These are phyloP conservation scores for Graphium colonna DNA, from an alignment of 2,888 invertebrate species.

Conservation along the genomic window DNA sequence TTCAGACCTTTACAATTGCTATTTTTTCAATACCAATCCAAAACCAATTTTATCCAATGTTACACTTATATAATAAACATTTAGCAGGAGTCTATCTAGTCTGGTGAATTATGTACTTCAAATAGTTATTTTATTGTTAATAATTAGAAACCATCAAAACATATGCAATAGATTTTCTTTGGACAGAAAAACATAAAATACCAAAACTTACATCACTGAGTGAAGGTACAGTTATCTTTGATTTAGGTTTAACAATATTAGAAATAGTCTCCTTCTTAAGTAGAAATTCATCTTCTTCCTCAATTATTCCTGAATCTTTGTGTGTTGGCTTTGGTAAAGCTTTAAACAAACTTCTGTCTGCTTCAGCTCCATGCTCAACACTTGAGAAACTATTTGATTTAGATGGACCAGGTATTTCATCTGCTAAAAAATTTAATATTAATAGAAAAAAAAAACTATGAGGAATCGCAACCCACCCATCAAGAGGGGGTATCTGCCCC, in stretches of 20 bases:
- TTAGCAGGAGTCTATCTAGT: too few relatives aligned
- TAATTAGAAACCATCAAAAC: too few relatives aligned
- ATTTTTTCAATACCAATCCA: too few relatives aligned
- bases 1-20: too few relatives aligned
- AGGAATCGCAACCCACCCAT: too few relatives aligned
- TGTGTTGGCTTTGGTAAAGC: conserved; percentile 73
- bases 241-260: conserved; percentile 65
- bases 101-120: too few relatives aligned
- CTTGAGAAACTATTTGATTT: conserved; percentile 12
- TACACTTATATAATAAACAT: too few relatives aligned
- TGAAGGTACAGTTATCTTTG: conserved; percentile 85
- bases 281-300: conserved; percentile 83
- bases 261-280: conserved; percentile 75
- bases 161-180: too few relatives aligned
- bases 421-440: conserved; percentile 15
- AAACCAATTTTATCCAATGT: too few relatives aligned
- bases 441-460: too few relatives aligned
- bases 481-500: too few relatives aligned
- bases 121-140: too few relatives aligned
- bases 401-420: conserved; percentile 25
- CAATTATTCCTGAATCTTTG: conserved; percentile 51
- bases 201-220: conserved; percentile 79
- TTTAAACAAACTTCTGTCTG: conserved; percentile 49
- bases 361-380: conserved; percentile 13
- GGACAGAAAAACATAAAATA: conserved; percentile 3